Base-by-base conservation (phyloP, 2,888 invertebrate genomes). In the Noctua janthina region DNA sequence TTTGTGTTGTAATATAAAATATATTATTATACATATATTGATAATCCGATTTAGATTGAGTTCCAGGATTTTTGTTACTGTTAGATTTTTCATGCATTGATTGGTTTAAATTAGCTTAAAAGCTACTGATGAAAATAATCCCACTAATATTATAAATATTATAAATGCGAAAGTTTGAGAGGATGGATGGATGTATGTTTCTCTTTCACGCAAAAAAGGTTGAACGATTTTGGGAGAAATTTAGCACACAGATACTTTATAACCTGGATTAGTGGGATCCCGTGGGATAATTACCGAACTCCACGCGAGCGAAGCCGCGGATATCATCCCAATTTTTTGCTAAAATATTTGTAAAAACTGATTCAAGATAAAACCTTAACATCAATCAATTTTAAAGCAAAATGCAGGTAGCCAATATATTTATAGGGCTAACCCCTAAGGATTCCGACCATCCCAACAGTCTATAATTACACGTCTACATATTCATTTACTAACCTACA, bases 401-500 rank as follows among this genome's bases (percentile, higher is more conserved):
- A 83, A 77, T 81, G 75, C 78, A 83, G 86, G 89, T 78, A 82
- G 74, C 64, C 73, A 75, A 78, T 82, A 73, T 86, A 86, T 88
- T 89, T 82, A 86, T 89, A 88, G 86, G 59, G 66, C 74, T 76
- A 72, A 83, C 80, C 86, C 88, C 68, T 66, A 79, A 66, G 74
- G 77, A 82, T 88, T 79, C 74, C 72, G 66, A 62, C 46, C 79
- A 73, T 43, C 76, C 84, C 68, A 78, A 59, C 72, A 70, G 59
- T 74, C 86, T 88, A 89, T 88, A 88, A 82, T 88, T 88, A 88
- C 74, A 70, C 70, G 66, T 83, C 35, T 56, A 59, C 23, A 39
- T 80, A 74, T 49, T 76, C 43, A 68, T 74, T 71, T 82, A 79
- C 66, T 54, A 13, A 39, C 67, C 59, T 29, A 66, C 78, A n/a